Evolutionary conservation across 2,113 vertebrate species (phyloP), one percentile per base, ranked within the genome.

Genomic region (Carassius auratus): DNA sequence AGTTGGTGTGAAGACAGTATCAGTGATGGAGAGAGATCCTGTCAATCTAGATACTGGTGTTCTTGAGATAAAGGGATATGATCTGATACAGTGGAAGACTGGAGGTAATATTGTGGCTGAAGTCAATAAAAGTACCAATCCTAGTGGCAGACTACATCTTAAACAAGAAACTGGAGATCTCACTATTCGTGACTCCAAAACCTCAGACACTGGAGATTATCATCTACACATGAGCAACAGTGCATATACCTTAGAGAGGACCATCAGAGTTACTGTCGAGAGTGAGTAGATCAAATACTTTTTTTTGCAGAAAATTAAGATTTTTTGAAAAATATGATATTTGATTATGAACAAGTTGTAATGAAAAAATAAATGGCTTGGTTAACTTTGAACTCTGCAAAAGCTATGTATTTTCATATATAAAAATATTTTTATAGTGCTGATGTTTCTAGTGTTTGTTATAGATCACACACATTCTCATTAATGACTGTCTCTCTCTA

Each of bases 81-180:
- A 62, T 13, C 4, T 1, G n/a, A 62, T 13, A 62, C 12, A 3
- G 1, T 62, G 61, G 61, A 26, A 26, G 4, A 2, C 0, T 62
- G 0, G 14, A 30, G 2, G 6, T 0, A 0, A 14, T 7, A 0
- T 2, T 1, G 2, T 66, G 1, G 62, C 23, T 30, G 23, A 66
- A 30, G 14, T 6, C 0, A 14, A 64, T 1, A 6, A 10, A 66
- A 1, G 0, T 5, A 15, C 62, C 13, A 30, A 30, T 30, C 0
- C 0, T 66, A 3, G 7, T 33, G 1, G 0, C 26, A 68, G 14
- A 68, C 33, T 68, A 14, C 1, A 26, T 64, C 30, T 30, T 30
- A 30, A 30, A 30, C 3, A 26, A 14, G 13, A 26, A 0, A 6
- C 62, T 13, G 62, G 23, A 64, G 14, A 12, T 30, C 62, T 66